A percentile compares a stretch with the other conserved stretches of the same genome.
phyloP scores from a whole-genome alignment of 2,113 vertebrate genomes.

The Campylomormyrus numenius region DNA sequence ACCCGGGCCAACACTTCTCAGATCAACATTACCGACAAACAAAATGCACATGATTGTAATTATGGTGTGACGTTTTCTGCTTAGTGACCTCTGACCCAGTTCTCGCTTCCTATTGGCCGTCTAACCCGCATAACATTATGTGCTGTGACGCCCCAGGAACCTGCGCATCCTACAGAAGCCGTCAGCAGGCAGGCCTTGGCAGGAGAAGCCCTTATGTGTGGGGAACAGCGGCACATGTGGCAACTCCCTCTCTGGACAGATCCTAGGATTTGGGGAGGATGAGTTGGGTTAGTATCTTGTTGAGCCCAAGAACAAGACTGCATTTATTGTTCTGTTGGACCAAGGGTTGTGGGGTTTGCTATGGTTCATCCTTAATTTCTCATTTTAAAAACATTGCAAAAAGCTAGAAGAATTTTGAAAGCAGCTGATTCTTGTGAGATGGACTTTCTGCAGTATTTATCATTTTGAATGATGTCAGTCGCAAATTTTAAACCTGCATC shows the following conservation, averaged over 20 bases:
- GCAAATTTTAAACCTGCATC: not conserved
- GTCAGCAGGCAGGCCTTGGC: constrained; percentile 75
- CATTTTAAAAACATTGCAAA: not conserved
- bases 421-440: not conserved
- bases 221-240: constrained; percentile 76
- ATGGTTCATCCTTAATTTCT: not conserved
- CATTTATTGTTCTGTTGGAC: not conserved
- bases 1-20: not conserved
- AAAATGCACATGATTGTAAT: not conserved
- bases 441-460: not conserved
- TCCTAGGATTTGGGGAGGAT: constrained; percentile 95
- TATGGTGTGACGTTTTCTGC: not conserved
- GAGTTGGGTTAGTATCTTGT: constrained; percentile 74
- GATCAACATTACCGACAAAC: not conserved
- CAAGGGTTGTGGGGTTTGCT: not conserved
- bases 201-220: constrained; percentile 88
- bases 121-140: not conserved
- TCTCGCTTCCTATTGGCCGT: not conserved
- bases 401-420: not conserved
- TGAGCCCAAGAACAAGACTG: not conserved
- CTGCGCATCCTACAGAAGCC: constrained; percentile 88
- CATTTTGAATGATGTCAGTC: not conserved
- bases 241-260: constrained; percentile 78
- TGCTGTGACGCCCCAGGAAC: constrained; percentile 61
- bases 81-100: not conserved